Base-by-base conservation (phyloP, 2,113 vertebrate species). In the Empidonax alnorum region DNA sequence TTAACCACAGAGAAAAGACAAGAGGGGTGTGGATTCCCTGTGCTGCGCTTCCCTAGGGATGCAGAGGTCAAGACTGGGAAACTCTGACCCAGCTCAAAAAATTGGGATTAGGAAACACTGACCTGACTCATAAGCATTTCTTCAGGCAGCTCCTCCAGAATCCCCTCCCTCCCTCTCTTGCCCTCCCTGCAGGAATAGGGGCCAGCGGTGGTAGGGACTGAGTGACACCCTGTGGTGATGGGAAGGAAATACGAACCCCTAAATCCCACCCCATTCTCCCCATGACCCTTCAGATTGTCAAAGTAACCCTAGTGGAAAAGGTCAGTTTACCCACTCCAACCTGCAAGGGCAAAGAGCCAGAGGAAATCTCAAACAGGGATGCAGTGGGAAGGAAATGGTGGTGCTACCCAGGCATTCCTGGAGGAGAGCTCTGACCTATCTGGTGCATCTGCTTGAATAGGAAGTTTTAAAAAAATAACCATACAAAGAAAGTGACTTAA, bases 381-480 rank as follows among this genome's bases (percentile, higher is more conserved):
- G 27, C 0, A 0, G 5, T 69, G 69, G 41, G 71, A 72, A 91
- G 72, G 82, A 41, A 52, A 74, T 10, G 24, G 50, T 0, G 0
- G 9, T 15, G 31, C 66, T 59, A 18, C 62, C 42, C 87, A 50
- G 62, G 61, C 81, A 65, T 30, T 69, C 65, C 56, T 0, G 0
- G 79, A 65, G 88, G 61, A 88, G 31, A 86, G 49, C 76, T 89
- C 76, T 44, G 62, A 87, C 75, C 49, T 73, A 73, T 10, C 15
- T 0, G 0, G 42, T 42, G 69, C 30, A 79, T 65, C 83, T 76
- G 77, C 41, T 37, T 52, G 56, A 53, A 85, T 2, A 79, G 84
- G 23, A 96, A 89, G 66, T 41, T 76, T 74, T 49, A 3, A 47
- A 84, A 97, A 93, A 91, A 95, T 35, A 72, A 84, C 31, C 42